Evolutionary conservation across 2,797 vertebrate species (phyloP).

Genomic region (Luscinia luscinia): DNA sequence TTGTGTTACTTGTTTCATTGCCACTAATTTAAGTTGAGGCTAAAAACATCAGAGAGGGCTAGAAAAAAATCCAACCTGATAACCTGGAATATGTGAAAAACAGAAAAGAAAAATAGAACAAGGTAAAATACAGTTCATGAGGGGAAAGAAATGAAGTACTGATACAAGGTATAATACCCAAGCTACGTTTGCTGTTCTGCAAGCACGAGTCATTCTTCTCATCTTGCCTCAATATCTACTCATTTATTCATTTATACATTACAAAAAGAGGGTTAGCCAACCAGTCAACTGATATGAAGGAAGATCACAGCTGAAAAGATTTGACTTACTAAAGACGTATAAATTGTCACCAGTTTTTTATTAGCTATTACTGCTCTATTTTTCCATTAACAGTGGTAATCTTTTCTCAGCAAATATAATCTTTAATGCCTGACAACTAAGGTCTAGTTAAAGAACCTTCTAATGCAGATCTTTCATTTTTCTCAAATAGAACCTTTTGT

Average conservation of each 20-base stretch:
- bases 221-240: background rate
- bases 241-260: background rate
- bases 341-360: background rate
- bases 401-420: background rate
- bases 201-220: background rate
- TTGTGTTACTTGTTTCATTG: conserved; percentile 56
- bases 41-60: background rate
- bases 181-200: background rate
- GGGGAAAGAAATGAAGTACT: background rate
- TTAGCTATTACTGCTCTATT: background rate
- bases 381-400: background rate
- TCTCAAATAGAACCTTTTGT: background rate
- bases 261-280: background rate
- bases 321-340: background rate
- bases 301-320: conserved; percentile 22
- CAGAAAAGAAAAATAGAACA: background rate
- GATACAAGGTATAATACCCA: background rate
- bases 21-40: conserved; percentile 40
- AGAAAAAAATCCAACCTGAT: background rate
- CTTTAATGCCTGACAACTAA: background rate
- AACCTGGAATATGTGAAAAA: conserved; percentile 31
- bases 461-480: background rate
- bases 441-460: background rate
- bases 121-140: conserved; percentile 26
- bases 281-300: background rate